Evolutionary conservation across 2,888 invertebrate species (phyloP), one percentile per base, ranked within the genome.

Genomic region (Drosophila limbata): DNA sequence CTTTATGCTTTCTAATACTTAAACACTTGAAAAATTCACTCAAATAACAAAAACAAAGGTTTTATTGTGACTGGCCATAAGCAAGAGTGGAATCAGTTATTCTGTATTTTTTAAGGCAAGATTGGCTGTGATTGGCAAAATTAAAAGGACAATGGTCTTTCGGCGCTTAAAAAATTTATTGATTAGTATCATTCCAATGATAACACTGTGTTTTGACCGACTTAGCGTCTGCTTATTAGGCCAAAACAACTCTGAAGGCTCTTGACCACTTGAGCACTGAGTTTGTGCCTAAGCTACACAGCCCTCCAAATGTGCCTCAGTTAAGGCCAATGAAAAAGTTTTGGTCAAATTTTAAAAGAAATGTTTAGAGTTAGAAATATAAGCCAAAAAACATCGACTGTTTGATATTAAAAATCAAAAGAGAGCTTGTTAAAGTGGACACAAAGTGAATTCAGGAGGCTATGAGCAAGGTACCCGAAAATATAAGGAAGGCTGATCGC

Each of bases 111-210:
- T 39, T 39, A 39, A 15, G 8, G 8, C 15, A 39, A 15, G 15
- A 39, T 39, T 39, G 39, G 39, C 39, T 15, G 39, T 39, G 15
- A 39, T 15, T 39, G 39, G 39, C 39, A 39, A 39, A 15, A 39
- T 15, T 15, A 39, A 0, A 6, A 15, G 8, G 39, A 39, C 39
- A 15, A 39, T 39, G 15, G 39, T 15, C n/a, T 39, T 39, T 15
- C 8, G 15, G 39, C 39, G 15, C 39, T 39, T 39, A 39, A 39
- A 39, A 39, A 39, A 39, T 39, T 4, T 39, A 15, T 39, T 39
- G 39, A 39, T 39, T 4, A 15, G 1, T 15, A 15, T 39, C 15
- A 6, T 39, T 1, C 39, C 6, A 39, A 39, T 39, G 39, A 39
- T 39, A 39, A 39, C 17, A 39, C 8, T 3, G 15, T 39, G 8